Evolutionary conservation across 2,888 invertebrate species (phyloP), one percentile per base, ranked within the genome.

Genomic region (Netelia fuscicornis): DNA sequence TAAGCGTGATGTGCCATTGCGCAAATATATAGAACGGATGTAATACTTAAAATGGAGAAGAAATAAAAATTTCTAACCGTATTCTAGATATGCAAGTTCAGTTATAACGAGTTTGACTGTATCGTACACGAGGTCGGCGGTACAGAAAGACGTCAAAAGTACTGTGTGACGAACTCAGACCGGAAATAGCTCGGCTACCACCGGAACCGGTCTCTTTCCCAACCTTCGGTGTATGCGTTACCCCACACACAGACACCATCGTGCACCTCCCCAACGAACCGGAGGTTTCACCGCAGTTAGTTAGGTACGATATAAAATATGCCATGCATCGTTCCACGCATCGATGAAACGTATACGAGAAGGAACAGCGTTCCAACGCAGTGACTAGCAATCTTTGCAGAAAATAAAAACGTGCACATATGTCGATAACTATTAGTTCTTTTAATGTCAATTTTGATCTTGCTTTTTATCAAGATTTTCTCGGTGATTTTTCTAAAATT

Each of bases 151-250:
- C 54, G 62, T 11, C 44, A 62, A 67, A 56, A 56, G 9, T 25
- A 56, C 17, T n/a, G 74, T 58, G 84, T 52, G 84, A 85, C 86
- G 70, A 87, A 79, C 75, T 70, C 85, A 80, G 86, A 88, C 89
- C 89, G 91, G 91, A 91, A 91, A 86, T 88, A 85, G 79, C 81
- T 85, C 88, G 87, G 86, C 90, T 81, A 89, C 81, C 75, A 84
- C 90, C 91, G 91, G 91, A 91, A 91, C 91, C 87, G 86, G 79
- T 78, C 84, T 89, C 90, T 89, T 88, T 90, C 90, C 86, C 89
- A 87, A 88, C 78, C 71, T 87, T 72, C 65, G 23, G 10, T 56
- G 56, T 67, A 52, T 76, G 44, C 48, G 71, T 60, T 48, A 76
- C 71, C 42, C 60, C 54, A 58, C 62, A 60, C 74, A 48, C 37